Evolutionary conservation across 2,113 vertebrate genomes (phyloP), one percentile per base, ranked within the genome.

Genomic region (Herpetotheres cachinnans): DNA sequence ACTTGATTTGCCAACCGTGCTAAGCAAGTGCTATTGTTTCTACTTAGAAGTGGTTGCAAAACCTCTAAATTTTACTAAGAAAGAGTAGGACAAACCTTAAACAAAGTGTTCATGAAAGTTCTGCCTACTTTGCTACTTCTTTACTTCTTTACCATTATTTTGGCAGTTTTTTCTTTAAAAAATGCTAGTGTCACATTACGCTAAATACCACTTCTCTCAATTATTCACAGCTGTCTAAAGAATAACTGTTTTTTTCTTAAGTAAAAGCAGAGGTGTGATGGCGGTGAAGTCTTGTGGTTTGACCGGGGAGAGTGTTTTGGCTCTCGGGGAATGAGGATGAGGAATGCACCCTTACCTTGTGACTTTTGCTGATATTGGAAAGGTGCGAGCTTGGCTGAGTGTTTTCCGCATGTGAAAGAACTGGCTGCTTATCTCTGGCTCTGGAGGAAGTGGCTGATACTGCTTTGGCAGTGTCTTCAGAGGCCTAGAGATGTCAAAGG

Each of bases 401-500:
- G 1, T 90, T 55, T 84, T 95, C 16, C 76, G 80, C 3, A 21
- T 54, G 25, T 89, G 80, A 32, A 63, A 61, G 65, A 46, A n/a
- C 38, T 87, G 89, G 42, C 54, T 88, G 62, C 94, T 95, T 86
- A 8, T 80, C 50, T 85, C 79, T 2, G 95, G 80, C 50, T 86
- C 92, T 87, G 97, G 84, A 66, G 98, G 66, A 85, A 93, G 91
- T 9, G 87, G 95, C 38, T 84, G 87, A 70, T 97, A 86, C 17
- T 97, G 95, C 67, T 89, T 93, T 89, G 94, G 59, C 27, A 96
- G 40, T 3, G 79, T 85, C 20, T 81, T 97, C 65, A 89, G 94
- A 63, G 97, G 96, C 89, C 98, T 98, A 91, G 78, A 66, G n/a
- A 82, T 95, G 82, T 89, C 47, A 93, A 78, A 95, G 78, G 30